These are phyloP conservation scores for Drosophila truncata DNA, from an alignment of 1,140 invertebrate species.

Conservation along the genomic window DNA sequence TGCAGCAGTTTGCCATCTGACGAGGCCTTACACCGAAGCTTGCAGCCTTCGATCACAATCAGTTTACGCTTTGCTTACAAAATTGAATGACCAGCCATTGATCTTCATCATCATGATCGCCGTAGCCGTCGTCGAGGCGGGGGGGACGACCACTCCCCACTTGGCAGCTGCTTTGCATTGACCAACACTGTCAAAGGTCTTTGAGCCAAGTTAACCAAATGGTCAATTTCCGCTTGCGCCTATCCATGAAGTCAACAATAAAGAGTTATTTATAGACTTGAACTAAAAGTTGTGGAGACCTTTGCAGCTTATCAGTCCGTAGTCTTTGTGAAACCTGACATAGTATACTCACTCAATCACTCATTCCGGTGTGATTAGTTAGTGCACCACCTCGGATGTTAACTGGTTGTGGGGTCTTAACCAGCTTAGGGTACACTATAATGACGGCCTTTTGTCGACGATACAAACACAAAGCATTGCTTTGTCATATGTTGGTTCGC, in stretches of 20 bases:
- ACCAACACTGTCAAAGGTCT: conserved; percentile 69
- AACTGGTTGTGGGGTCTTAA: conserved; percentile 18
- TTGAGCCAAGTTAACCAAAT: conserved; percentile 58
- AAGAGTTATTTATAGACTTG: conserved; percentile 48
- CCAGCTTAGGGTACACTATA: conserved; percentile 4
- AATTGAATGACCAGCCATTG: conserved; percentile 77
- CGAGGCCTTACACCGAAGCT: conserved; percentile 25
- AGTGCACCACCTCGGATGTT: conserved; percentile 5
- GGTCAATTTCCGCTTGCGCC: conserved; percentile 68
- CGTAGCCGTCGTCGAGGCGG: conserved; percentile 9
- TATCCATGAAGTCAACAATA: conserved; percentile 53
- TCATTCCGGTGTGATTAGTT: conserved; percentile 9
- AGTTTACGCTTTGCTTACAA: conserved; percentile 78
- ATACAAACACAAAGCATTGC: conserved; percentile 1
- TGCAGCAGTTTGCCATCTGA: conserved; percentile 35
- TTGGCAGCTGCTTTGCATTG: conserved; percentile 60
- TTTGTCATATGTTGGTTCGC: conserved; percentile 1
- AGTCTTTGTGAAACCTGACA: conserved; percentile 24
- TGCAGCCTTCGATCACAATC: conserved; percentile 73
- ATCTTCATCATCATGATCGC: conserved; percentile 42
- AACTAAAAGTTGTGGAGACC: conserved; percentile 15
- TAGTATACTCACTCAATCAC: conserved; percentile 30
- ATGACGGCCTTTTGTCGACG: not conserved
- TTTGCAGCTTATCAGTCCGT: conserved; percentile 25
- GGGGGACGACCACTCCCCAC: conserved; percentile 30